Evolutionary conservation across 2,113 vertebrate genomes (phyloP).

Genomic region (Cyprinodon brontotheroides): DNA sequence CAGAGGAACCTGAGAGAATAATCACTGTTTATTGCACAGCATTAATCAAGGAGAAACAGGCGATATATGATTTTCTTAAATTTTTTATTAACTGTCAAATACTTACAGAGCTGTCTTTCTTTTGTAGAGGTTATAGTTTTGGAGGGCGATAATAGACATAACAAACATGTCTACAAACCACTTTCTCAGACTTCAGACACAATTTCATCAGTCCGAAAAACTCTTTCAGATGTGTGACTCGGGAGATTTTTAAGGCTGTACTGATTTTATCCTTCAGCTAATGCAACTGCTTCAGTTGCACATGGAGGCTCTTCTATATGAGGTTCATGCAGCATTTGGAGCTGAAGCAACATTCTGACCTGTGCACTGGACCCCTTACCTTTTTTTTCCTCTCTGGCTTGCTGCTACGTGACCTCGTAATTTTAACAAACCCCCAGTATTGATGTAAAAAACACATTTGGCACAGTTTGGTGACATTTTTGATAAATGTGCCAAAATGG

Average conservation of each 20-base stretch:
- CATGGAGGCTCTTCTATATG: slow-evolving; percentile 31
- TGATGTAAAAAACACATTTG: too few relatives aligned
- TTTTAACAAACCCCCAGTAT: too few relatives aligned
- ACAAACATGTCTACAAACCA: slow-evolving; percentile 30
- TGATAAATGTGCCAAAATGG: too few relatives aligned
- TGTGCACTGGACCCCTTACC: too few relatives aligned
- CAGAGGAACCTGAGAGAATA: slow-evolving; percentile 47
- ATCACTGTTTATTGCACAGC: slow-evolving; percentile 67
- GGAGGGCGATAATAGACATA: slow-evolving; percentile 11
- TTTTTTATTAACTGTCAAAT: slow-evolving; percentile 26
- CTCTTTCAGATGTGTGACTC: slow-evolving; percentile 32
- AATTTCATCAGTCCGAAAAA: slow-evolving; percentile 32
- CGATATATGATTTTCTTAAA: slow-evolving; percentile 52
- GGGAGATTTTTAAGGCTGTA: slow-evolving; percentile 41
- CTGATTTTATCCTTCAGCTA: slow-evolving; percentile 57
- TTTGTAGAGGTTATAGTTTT: neutral
- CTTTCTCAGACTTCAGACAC: slow-evolving; percentile 32
- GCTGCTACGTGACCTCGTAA: too few relatives aligned
- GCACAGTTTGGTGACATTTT: too few relatives aligned
- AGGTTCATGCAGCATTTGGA: slow-evolving; percentile 55
- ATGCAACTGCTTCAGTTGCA: slow-evolving; percentile 57
- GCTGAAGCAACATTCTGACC: slow-evolving; percentile 36
- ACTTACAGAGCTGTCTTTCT: slow-evolving; percentile 15
- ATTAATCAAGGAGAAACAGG: slow-evolving; percentile 59
- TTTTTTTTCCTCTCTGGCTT: too few relatives aligned